A percentile compares a stretch with the other conserved stretches of the same genome.
Evolutionary conservation across 2,888 invertebrate species (phyloP).

Genomic region (Ochropacha duplaris): DNA sequence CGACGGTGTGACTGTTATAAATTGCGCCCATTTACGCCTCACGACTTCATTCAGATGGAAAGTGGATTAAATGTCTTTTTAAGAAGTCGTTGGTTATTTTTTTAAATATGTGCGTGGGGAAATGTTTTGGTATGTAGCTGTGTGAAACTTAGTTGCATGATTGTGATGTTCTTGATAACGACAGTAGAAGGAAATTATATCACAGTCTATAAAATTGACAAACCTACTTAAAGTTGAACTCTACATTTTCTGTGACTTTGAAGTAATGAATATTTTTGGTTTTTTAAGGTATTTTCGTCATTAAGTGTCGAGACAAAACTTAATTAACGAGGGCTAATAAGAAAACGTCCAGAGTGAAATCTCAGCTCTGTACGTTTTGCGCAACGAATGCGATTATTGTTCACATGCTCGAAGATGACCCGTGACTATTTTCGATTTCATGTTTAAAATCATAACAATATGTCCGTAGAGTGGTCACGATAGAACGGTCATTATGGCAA

Average conservation of each 20-base stretch:
- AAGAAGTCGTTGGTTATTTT: slow-evolving; percentile 21
- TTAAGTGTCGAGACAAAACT: slow-evolving; percentile 43
- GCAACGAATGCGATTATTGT: slow-evolving; percentile 49
- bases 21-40: slow-evolving; percentile 65
- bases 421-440: slow-evolving; percentile 74
- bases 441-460: slow-evolving; percentile 77
- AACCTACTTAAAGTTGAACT: too few relatives aligned
- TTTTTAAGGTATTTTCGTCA: too few relatives aligned
- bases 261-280: too few relatives aligned
- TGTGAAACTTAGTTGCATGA: not conserved
- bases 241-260: too few relatives aligned
- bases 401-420: slow-evolving; percentile 62
- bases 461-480: slow-evolving; percentile 69
- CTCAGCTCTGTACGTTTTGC: slow-evolving; percentile 54
- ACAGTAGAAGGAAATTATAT: not conserved
- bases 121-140: slow-evolving; percentile 2
- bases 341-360: slow-evolving; percentile 58
- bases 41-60: slow-evolving; percentile 44
- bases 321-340: slow-evolving; percentile 38
- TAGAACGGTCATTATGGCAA: slow-evolving; percentile 71
- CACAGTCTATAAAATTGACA: not conserved
- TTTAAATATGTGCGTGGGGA: slow-evolving; percentile 3
- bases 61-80: slow-evolving; percentile 29
- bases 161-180: not conserved
- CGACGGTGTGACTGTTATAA: slow-evolving; percentile 56